Evolutionary conservation across 1,140 invertebrate species (phyloP), one percentile per base, ranked within the genome.

Genomic region (Hetaerina americana): DNA sequence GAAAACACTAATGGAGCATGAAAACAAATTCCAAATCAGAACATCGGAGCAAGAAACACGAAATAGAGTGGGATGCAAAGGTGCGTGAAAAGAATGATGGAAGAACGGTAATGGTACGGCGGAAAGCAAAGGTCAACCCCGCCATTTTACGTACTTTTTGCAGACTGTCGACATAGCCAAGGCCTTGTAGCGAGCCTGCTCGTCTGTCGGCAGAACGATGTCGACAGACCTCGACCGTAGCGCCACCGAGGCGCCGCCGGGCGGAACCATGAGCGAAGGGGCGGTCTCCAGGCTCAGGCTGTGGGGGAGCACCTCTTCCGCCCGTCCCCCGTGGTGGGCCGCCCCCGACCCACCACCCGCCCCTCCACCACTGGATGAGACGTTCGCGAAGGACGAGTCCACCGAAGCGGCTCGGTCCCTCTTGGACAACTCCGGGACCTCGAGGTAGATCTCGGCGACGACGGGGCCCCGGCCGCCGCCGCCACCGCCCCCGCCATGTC

Each of bases 181-280:
- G 5, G 93, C 92, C 72, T 92, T 92, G 78, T 95, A 95, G 70
- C 90, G 83, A 1, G 90, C 89, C 77, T 93, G 90, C 75, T 91
- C 89, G 68, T 92, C 90, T 0, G 93, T 95, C 0, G 94, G 93
- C 71, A 96, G 81, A 15, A 92, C 92, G 73, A 96, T 94, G 79
- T 96, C 93, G 66, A 96, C 93, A 27, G 92, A 95, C 71, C 92
- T 87, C 5, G 93, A 95, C n/a, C 94, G 84, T 2, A 88, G 84
- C 6, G 86, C 85, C 71, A 82, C 86, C 66, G 87, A 84, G 12
- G 71, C 57, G 15, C 72, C 27, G 0, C 69, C 70, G 5, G 70
- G 73, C 8, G 74, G 68, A n/a, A 57, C 40, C 40, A 57, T 57
- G 40, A 57, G 40, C 10, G 40, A 57, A 12, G 40, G 40, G 2